These are phyloP conservation scores for Mythimna pallens DNA, from an alignment of 2,888 invertebrate species.

Conservation along the genomic window DNA sequence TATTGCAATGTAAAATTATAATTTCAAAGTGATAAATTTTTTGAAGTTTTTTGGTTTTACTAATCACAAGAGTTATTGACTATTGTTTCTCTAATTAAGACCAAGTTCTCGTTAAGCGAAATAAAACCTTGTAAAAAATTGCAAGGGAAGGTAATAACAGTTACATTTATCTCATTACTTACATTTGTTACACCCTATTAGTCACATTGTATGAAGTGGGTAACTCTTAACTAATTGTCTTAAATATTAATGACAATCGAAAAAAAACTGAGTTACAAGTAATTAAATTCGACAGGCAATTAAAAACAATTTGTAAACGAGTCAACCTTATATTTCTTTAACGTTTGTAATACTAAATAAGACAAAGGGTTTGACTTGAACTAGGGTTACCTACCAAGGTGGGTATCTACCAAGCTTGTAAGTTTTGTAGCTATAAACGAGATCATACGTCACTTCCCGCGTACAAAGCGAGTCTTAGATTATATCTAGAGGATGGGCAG, in stretches of 20 bases:
- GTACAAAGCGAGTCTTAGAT: conserved; percentile 27
- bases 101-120: not conserved
- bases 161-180: not conserved
- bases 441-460: conserved; percentile 43
- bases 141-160: not conserved
- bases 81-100: conserved; percentile 4
- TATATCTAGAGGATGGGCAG: conserved; percentile 54
- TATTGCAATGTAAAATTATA: not conserved
- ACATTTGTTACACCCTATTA: not conserved
- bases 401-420: not conserved
- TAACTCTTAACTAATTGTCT: conserved; percentile 2
- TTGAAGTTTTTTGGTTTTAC: not conserved
- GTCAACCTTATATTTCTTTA: not conserved
- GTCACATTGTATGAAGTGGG: not conserved
- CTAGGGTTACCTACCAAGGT: not conserved
- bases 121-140: not conserved
- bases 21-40: not conserved
- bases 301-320: not conserved
- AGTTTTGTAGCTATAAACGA: conserved; percentile 18
- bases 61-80: conserved; percentile 18
- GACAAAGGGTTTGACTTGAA: not conserved
- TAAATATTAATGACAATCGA: conserved; percentile 18
- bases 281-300: not conserved
- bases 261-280: not conserved
- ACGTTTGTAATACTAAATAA: not conserved